These are phyloP conservation scores for Kryptolebias marmoratus DNA, from an alignment of 2,113 vertebrate genomes.

Conservation along the genomic window DNA sequence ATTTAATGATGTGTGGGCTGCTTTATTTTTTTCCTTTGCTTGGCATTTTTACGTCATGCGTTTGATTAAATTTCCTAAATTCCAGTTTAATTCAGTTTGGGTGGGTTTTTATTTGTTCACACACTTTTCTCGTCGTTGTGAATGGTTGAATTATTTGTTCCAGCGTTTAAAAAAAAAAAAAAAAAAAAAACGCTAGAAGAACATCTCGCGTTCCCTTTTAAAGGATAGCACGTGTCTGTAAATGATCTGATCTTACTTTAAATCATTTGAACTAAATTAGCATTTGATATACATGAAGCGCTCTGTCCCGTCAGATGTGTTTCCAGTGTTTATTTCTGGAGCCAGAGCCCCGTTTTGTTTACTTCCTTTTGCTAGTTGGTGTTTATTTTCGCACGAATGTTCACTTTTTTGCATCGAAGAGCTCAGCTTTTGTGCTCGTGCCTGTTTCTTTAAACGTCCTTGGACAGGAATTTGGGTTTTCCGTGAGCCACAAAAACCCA, in stretches of 20 bases:
- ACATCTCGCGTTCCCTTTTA: neutral
- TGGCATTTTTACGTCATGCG: no score
- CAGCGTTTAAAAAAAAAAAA: neutral
- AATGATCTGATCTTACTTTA: no score
- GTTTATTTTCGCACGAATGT: no score
- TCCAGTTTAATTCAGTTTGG: neutral
- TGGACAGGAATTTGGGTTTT: slow-evolving; percentile 34
- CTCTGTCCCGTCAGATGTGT: neutral
- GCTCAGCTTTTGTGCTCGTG: neutral
- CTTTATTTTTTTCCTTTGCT: no score
- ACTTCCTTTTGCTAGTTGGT: neutral
- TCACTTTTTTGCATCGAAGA: neutral
- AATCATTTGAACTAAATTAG: no score
- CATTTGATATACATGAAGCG: no score
- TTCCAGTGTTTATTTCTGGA: neutral
- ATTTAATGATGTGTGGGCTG: no score
- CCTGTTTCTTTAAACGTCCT: slow-evolving; percentile 27
- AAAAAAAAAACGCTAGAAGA: neutral
- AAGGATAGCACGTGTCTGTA: no score
- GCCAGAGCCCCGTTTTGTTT: neutral
- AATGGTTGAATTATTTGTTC: neutral
- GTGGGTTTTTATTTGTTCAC: slow-evolving; percentile 6
- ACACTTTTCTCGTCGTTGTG: neutral
- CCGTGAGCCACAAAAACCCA: slow-evolving; percentile 28
- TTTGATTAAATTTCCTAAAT: neutral